Evolutionary conservation across 2,888 invertebrate species (phyloP).

Genomic region (Drosophila prolongata): DNA sequence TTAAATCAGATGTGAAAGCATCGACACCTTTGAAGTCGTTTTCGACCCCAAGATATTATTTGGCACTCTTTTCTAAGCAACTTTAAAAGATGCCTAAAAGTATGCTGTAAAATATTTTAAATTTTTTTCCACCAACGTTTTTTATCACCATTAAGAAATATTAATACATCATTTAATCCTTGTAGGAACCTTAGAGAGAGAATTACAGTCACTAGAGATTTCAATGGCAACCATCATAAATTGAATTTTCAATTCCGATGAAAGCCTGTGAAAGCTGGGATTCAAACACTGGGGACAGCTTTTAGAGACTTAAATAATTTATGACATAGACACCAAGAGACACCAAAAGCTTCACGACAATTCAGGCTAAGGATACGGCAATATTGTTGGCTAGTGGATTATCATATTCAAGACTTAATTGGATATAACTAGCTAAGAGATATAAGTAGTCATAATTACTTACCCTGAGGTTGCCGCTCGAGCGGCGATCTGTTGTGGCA

Average conservation of each 20-base stretch:
- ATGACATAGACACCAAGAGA: conserved; percentile 51
- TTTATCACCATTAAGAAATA: neutral
- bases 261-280: neutral
- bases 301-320: conserved; percentile 2
- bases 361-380: conserved; percentile 23
- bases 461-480: conserved; percentile 84
- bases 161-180: neutral
- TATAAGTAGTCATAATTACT: conserved; percentile 57
- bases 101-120: neutral
- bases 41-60: no score
- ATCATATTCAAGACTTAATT: conserved; percentile 14
- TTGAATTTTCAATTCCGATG: conserved; percentile 4
- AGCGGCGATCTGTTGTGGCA: conserved; percentile 84
- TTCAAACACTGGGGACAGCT: neutral
- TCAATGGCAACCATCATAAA: neutral
- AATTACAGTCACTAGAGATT: neutral
- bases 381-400: neutral
- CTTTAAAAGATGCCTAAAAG: neutral
- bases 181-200: neutral
- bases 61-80: no score
- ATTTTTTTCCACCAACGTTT: neutral
- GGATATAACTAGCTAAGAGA: neutral
- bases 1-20: no score
- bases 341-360: conserved; percentile 83
- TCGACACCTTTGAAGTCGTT: no score